Percentiles rank a stretch among this genome's conserved stretches.
These are phyloP conservation scores for Sarcophaga rosellei DNA, from an alignment of 2,888 invertebrate genomes.

Conservation along the genomic window DNA sequence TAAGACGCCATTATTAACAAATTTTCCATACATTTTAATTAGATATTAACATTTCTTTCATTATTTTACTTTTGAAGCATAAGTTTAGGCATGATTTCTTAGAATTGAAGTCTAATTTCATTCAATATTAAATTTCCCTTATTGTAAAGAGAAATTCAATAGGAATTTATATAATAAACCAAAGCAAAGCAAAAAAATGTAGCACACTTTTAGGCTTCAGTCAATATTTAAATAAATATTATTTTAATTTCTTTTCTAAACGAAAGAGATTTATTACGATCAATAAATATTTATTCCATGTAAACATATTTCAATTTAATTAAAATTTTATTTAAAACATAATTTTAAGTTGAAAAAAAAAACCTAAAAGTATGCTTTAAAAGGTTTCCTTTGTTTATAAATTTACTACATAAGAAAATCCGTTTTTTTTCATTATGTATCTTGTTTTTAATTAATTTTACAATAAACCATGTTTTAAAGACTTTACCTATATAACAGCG, in stretches of 20 bases:
- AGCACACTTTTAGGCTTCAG: no score
- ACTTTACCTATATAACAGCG: slow-evolving; percentile 90
- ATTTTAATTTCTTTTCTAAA: no score
- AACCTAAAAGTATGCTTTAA: neutral
- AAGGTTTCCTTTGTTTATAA: neutral
- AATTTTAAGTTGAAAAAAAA: neutral
- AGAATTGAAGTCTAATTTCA: neutral
- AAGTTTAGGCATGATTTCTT: neutral
- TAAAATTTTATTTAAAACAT: neutral
- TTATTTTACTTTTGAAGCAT: neutral
- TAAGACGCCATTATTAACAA: no score
- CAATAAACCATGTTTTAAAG: slow-evolving; percentile 71
- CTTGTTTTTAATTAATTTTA: neutral
- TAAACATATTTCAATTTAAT: no score
- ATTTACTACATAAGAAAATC: neutral
- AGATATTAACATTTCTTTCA: no score
- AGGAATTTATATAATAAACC: neutral
- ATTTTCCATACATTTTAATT: no score
- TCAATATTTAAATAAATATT: no score
- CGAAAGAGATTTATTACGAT: no score
- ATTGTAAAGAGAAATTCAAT: neutral
- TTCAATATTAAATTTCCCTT: neutral
- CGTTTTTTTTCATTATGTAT: neutral
- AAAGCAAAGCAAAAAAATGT: no score
- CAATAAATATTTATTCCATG: no score